Conservation (phyloP, 2,797 vertebrate species). For the Silurus aristotelis region DNA sequence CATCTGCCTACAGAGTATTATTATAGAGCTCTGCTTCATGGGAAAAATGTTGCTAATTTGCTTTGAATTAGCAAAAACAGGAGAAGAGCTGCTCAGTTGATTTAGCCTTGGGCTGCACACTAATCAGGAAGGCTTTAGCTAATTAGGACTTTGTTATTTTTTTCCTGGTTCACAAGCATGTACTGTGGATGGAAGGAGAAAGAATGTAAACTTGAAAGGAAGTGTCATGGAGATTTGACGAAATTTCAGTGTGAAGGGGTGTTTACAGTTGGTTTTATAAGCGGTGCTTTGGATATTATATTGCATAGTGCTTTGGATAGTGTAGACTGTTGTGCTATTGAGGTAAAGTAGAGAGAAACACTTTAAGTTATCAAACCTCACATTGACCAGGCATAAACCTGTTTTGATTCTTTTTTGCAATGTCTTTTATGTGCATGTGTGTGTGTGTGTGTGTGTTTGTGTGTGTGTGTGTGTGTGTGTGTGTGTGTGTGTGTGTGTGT, state of each 20-base stretch:
- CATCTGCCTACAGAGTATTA: neutral
- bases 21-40: neutral
- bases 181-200: neutral
- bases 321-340: neutral
- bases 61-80: neutral
- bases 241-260: neutral
- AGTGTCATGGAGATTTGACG: neutral
- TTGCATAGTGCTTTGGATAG: neutral
- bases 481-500: neutral
- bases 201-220: neutral
- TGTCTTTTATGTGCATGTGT: neutral
- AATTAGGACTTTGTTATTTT: neutral
- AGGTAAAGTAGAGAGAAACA: neutral
- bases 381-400: neutral
- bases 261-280: neutral
- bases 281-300: neutral
- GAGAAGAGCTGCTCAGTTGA: conserved; percentile 1
- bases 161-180: neutral
- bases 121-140: neutral
- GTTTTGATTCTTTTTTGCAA: neutral
- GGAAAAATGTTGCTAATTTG: neutral
- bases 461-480: too few relatives aligned
- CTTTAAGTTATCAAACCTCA: neutral
- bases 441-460: too few relatives aligned
- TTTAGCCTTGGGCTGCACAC: neutral